Conservation (phyloP, 2,113 vertebrate species). For the Etheostoma cragini region DNA sequence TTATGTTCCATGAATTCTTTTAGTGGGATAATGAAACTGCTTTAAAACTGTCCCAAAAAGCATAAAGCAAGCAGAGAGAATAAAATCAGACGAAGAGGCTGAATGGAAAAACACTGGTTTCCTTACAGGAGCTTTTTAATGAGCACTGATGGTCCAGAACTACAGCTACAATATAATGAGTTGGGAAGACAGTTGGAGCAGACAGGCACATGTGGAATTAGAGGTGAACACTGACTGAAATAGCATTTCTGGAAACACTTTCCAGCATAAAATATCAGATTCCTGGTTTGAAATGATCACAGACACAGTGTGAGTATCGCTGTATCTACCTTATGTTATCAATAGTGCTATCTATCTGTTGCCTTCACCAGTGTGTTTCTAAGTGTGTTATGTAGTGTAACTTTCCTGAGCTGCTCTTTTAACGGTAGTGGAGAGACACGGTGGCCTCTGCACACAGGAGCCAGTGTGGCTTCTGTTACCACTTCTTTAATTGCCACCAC, state of each 20-base stretch:
- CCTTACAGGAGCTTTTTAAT: constrained; percentile 30
- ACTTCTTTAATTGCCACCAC: constrained; percentile 75
- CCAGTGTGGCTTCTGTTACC: constrained; percentile 72
- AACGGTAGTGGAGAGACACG: constrained; percentile 44
- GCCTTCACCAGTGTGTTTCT: not conserved
- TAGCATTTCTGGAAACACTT: constrained; percentile 4
- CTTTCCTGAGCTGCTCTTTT: constrained; percentile 45
- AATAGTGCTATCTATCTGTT: not conserved
- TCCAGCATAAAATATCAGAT: not conserved
- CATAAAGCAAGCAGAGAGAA: constrained; percentile 8
- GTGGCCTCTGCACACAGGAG: constrained; percentile 61
- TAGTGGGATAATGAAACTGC: not conserved
- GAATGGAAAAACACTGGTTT: constrained; percentile 31
- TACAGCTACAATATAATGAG: constrained; percentile 19
- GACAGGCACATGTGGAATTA: constrained; percentile 41
- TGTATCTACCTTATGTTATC: not conserved
- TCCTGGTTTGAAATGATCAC: too few relatives aligned
- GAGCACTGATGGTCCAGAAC: constrained; percentile 35
- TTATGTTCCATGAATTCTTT: not conserved
- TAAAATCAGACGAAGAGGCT: constrained; percentile 24
- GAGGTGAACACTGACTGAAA: constrained; percentile 2
- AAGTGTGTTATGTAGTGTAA: constrained; percentile 4
- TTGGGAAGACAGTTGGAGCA: constrained; percentile 47
- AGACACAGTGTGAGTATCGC: too few relatives aligned
- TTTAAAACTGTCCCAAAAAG: constrained; percentile 3